Conservation (phyloP, 1,140 invertebrate species). For the Calephelis virginiensis region DNA sequence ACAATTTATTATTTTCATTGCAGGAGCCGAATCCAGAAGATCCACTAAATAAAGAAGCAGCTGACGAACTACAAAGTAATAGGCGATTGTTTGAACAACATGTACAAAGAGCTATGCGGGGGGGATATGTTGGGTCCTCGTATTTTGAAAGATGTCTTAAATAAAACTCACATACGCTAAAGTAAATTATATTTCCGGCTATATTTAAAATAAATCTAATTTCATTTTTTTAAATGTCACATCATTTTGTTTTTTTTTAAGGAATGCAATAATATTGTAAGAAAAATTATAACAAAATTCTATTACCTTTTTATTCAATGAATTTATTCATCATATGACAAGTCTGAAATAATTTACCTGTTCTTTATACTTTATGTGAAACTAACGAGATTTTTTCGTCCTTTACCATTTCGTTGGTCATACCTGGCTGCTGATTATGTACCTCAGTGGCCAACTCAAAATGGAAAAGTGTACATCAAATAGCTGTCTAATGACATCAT, state of each 20-base stretch:
- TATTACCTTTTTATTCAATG: too few relatives aligned
- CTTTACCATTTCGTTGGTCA: too few relatives aligned
- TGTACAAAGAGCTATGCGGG: slow-evolving; percentile 96
- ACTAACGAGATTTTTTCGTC: too few relatives aligned
- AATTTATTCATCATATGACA: too few relatives aligned
- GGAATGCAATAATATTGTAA: too few relatives aligned
- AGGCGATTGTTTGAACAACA: slow-evolving; percentile 97
- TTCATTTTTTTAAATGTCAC: slow-evolving; percentile 42
- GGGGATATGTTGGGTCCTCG: slow-evolving; percentile 94
- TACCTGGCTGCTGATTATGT: too few relatives aligned
- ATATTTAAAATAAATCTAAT: slow-evolving; percentile 70
- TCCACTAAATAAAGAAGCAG: slow-evolving; percentile 99
- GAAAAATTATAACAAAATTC: too few relatives aligned
- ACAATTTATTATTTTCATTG: slow-evolving; percentile 30
- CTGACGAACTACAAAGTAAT: slow-evolving; percentile 97
- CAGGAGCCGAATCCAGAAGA: slow-evolving; percentile 99
- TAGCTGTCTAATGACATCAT: too few relatives aligned
- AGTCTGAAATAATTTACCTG: too few relatives aligned
- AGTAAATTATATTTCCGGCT: slow-evolving; percentile 63
- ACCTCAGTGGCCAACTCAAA: too few relatives aligned
- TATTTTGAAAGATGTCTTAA: slow-evolving; percentile 98
- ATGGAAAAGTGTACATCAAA: too few relatives aligned
- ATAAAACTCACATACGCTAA: slow-evolving; percentile 79
- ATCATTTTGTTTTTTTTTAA: neutral
- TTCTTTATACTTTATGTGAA: too few relatives aligned